phyloP scores from a whole-genome alignment of 2,888 invertebrate genomes.

The Eupeodes latifasciatus region DNA sequence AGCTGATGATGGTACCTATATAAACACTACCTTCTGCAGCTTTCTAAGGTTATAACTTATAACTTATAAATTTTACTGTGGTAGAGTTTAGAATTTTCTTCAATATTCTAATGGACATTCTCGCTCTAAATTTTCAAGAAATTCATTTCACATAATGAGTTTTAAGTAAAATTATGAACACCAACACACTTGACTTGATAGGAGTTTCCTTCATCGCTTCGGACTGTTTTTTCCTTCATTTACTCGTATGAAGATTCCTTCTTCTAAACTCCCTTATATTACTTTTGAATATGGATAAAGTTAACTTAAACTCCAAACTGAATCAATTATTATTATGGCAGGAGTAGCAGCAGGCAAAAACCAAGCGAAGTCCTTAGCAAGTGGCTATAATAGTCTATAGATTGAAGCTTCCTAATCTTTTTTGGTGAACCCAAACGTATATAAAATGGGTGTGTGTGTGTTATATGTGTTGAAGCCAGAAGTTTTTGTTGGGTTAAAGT shows the following conservation, averaged over 20 bases:
- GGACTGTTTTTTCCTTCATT: background rate
- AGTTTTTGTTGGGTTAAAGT: constrained; percentile 39
- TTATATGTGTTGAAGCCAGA: background rate
- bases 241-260: no score
- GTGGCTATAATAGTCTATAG: no score
- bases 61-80: constrained; percentile 54
- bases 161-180: constrained; percentile 69
- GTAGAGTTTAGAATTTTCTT: background rate
- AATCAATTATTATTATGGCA: background rate
- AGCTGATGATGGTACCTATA: background rate
- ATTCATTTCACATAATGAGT: constrained; percentile 64
- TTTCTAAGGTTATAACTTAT: constrained; percentile 49
- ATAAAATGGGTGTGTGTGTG: constrained; percentile 35
- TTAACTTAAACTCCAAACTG: constrained; percentile 15
- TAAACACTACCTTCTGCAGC: constrained; percentile 2
- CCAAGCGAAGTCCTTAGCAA: constrained; percentile 19
- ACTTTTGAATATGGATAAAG: constrained; percentile 47
- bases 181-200: constrained; percentile 61
- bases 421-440: constrained; percentile 3
- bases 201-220: constrained; percentile 32
- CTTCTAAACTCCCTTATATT: background rate
- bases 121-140: constrained; percentile 57
- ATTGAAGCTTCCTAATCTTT: constrained; percentile 43
- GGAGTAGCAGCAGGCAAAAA: constrained; percentile 21
- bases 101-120: constrained; percentile 65